Evolutionary conservation across 2,888 invertebrate species (phyloP), one percentile per base, ranked within the genome.

Genomic region (Papilio demoleus): DNA sequence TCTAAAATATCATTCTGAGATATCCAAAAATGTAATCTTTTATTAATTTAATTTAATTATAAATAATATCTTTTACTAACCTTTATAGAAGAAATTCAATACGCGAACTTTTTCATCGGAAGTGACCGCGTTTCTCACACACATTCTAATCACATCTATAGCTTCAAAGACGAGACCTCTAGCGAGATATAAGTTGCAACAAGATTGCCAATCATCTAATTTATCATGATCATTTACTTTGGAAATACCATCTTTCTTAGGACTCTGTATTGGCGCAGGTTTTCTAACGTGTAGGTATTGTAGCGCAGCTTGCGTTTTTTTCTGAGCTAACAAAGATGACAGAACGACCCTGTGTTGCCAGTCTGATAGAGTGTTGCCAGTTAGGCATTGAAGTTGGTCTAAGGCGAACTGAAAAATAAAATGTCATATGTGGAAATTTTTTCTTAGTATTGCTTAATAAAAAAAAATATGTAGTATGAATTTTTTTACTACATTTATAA

Each of bases 311-410:
- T 95, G 94, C 0, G 94, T 93, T 74, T 96, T 95, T 73, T 94
- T 94, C 78, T 96, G 96, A 0, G 94, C 93, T 5, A 96, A 87
- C 4, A 96, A 86, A 0, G 96, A 93, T 5, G 95, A 94, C 5
- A 97, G 82, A 0, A 96, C 94, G 0, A 95, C 93, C 68, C 93
- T 93, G 83, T 97, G 97, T 80, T 97, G 96, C 96, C 96, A 96
- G 11, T 94, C 93, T 31, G 94, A 93, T 17, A 97, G 88, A 24
- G 90, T 88, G 75, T 92, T 88, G 75, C 93, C 92, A 0, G 95
- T 93, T 27, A 94, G 82, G 77, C 95, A 94, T 74, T 95, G 91
- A 5, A 96, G 87, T 73, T 95, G 93, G 74, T 94, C 93, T 66
- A 96, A 87, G 0, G 95, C 95, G 72, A 94, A 94, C 94, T 95